phyloP scores from a whole-genome alignment of 2,888 invertebrate genomes.

The Mythimna ferrago region DNA sequence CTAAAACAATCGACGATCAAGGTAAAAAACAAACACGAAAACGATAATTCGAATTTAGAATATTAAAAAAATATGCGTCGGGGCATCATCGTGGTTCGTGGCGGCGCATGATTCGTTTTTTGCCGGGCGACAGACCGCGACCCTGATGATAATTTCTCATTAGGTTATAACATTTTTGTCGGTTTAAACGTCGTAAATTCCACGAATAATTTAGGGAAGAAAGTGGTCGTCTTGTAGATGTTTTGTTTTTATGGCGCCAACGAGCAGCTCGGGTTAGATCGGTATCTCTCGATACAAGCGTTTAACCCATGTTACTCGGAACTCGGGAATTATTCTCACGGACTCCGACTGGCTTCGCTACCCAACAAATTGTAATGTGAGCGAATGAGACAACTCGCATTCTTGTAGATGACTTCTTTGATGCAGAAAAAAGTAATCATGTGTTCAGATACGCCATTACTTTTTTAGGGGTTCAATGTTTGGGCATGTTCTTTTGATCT shows the following conservation, averaged over 20 bases:
- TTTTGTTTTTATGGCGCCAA: constrained; percentile 91
- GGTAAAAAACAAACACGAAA: constrained; percentile 81
- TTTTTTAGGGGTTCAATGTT: constrained; percentile 49
- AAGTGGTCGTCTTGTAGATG: constrained; percentile 88
- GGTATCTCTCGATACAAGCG: constrained; percentile 89
- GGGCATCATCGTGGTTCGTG: constrained; percentile 72
- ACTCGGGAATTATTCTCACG: constrained; percentile 88
- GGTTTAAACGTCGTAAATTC: constrained; percentile 89
- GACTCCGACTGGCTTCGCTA: constrained; percentile 74
- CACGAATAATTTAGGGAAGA: constrained; percentile 90
- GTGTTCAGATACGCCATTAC: constrained; percentile 57
- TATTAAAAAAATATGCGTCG: constrained; percentile 82
- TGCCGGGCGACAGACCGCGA: constrained; percentile 79
- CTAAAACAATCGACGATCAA: constrained; percentile 86
- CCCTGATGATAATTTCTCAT: constrained; percentile 90
- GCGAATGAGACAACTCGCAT: constrained; percentile 74
- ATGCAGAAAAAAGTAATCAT: constrained; percentile 61
- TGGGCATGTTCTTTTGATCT: constrained; percentile 37
- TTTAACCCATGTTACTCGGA: constrained; percentile 90
- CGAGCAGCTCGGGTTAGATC: constrained; percentile 88
- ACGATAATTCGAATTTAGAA: constrained; percentile 84
- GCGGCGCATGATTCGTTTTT: constrained; percentile 84
- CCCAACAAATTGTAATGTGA: constrained; percentile 86
- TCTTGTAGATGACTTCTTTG: constrained; percentile 65
- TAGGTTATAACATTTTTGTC: constrained; percentile 90